Conservation (phyloP, 2,113 vertebrate species). For the Narcine bancroftii region DNA sequence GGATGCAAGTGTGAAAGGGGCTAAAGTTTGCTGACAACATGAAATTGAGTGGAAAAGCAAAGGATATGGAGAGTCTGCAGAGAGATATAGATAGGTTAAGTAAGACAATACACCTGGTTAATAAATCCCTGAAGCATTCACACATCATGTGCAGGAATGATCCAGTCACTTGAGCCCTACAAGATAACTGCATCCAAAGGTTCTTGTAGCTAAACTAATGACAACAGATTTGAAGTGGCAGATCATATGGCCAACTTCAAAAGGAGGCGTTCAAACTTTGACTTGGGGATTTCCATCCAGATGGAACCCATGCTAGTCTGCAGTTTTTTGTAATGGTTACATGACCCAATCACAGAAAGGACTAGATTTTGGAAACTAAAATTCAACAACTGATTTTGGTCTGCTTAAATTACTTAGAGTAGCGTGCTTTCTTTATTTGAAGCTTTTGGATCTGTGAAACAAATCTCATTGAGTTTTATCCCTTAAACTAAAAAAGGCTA, state of each 20-base stretch:
- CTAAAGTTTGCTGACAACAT: no score
- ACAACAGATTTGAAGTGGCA: neutral
- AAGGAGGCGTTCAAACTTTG: neutral
- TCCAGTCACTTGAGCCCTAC: neutral
- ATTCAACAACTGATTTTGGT: neutral
- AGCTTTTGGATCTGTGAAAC: neutral
- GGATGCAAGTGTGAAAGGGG: no score
- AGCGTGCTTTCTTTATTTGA: neutral
- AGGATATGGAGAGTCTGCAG: no score
- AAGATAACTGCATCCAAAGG: neutral
- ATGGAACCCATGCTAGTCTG: neutral
- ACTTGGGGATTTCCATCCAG: neutral
- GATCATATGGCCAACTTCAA: neutral
- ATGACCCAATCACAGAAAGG: no score
- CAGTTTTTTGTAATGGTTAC: neutral
- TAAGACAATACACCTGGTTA: neutral
- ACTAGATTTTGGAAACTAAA: neutral
- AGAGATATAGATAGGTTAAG: no score
- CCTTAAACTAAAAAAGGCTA: no score
- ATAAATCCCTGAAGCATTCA: neutral
- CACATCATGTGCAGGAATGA: neutral
- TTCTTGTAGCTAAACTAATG: neutral
- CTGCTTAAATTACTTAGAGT: neutral
- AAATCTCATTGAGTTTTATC: no score
- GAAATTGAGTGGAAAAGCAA: no score